phyloP scores from a whole-genome alignment of 1,140 invertebrate genomes.

The Brachionus angularis region DNA sequence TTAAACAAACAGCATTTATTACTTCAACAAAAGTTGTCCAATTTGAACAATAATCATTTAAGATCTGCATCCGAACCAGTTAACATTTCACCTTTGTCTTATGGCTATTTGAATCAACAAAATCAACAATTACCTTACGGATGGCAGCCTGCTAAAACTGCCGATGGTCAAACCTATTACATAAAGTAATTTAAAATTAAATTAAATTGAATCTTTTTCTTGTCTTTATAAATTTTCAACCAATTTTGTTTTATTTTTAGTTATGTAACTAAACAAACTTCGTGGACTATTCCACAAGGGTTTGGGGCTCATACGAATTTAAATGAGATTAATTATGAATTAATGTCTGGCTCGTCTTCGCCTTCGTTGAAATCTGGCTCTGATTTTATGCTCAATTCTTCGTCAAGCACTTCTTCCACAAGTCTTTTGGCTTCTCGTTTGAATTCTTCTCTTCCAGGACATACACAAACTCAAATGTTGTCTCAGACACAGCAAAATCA shows the following conservation, averaged over 20 bases:
- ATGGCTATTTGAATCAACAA: constrained; percentile 18
- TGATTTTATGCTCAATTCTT: background rate
- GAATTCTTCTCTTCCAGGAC: constrained; percentile 21
- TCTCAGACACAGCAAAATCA: no score
- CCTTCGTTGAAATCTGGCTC: background rate
- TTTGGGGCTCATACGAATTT: background rate
- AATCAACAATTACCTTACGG: constrained; percentile 23
- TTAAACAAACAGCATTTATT: constrained; percentile 6
- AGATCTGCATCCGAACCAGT: constrained; percentile 39
- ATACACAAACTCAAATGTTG: no score
- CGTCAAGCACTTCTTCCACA: background rate
- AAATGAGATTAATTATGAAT: constrained; percentile 15
- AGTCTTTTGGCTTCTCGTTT: constrained; percentile 22
- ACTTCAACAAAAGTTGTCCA: constrained; percentile 11
- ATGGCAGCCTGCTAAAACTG: constrained; percentile 7
- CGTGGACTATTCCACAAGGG: constrained; percentile 10
- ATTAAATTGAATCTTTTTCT: background rate
- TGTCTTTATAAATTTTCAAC: background rate
- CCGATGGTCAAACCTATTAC: constrained; percentile 21
- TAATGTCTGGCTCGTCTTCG: constrained; percentile 21
- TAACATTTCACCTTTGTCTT: background rate
- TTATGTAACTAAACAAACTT: constrained; percentile 22
- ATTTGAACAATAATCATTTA: constrained; percentile 16
- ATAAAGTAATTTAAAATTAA: constrained; percentile 5
- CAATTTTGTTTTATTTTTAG: constrained; percentile 7